Evolutionary conservation across 2,888 invertebrate species (phyloP).

Genomic region (Lepetodrilus schrolli): DNA sequence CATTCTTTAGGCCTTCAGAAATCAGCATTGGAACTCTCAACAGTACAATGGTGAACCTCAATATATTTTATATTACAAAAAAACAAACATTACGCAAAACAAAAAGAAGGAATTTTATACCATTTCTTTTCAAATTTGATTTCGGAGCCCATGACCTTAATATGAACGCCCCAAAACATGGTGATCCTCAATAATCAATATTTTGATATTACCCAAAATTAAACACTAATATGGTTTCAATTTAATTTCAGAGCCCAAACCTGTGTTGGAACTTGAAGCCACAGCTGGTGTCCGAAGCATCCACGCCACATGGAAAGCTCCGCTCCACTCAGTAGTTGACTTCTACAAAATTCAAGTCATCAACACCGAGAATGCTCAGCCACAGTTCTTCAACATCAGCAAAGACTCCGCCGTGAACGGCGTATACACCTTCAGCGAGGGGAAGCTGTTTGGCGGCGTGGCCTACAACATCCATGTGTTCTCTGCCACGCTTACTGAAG

Average conservation of each 20-base stretch:
- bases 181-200: too few species aligned
- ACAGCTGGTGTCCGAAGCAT: slow-evolving; percentile 29
- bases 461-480: slow-evolving; percentile 50
- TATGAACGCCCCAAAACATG: too few species aligned
- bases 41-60: too few species aligned
- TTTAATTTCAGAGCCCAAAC: slow-evolving; percentile 34
- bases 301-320: slow-evolving; percentile 33
- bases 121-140: too few species aligned
- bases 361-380: not conserved
- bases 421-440: slow-evolving; percentile 28
- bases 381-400: not conserved
- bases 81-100: too few species aligned
- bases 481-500: slow-evolving; percentile 50
- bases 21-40: too few species aligned
- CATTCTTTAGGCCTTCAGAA: too few species aligned
- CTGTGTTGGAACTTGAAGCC: slow-evolving; percentile 19
- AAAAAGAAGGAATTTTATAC: too few species aligned
- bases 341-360: slow-evolving; percentile 13
- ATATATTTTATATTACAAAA: too few species aligned
- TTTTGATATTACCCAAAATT: too few species aligned
- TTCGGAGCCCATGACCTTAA: too few species aligned
- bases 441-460: slow-evolving; percentile 46
- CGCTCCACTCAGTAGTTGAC: slow-evolving; percentile 9
- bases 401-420: not conserved
- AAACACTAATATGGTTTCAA: too few species aligned